These are phyloP conservation scores for Antechinus flavipes DNA, from an alignment of 2,113 vertebrate species.

Conservation along the genomic window DNA sequence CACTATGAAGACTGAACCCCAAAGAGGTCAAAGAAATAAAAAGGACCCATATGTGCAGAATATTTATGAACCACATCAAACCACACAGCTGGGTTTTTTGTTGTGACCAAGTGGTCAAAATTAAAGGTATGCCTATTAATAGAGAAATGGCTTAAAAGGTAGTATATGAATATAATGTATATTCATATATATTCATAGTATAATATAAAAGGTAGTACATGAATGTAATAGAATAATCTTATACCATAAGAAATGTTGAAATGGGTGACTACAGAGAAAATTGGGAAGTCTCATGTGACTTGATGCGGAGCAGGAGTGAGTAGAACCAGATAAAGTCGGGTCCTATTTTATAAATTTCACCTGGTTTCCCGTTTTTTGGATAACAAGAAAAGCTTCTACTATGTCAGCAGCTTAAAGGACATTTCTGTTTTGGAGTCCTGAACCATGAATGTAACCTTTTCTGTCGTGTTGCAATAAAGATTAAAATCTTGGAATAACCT, in stretches of 20 bases:
- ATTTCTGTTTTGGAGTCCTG: too few relatives aligned
- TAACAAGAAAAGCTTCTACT: too few relatives aligned
- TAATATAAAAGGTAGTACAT: neutral
- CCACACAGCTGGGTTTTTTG: neutral
- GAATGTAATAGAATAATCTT: neutral
- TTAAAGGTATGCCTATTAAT: neutral
- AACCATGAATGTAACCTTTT: too few relatives aligned
- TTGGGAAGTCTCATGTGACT: neutral
- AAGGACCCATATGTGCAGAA: neutral
- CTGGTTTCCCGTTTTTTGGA: too few relatives aligned
- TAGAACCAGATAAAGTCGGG: too few relatives aligned
- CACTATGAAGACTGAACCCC: neutral
- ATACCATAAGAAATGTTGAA: neutral
- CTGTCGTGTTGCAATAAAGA: too few relatives aligned
- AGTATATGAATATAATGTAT: too few relatives aligned
- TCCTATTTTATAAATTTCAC: too few relatives aligned
- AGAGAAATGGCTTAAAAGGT: neutral
- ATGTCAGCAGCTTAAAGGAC: too few relatives aligned
- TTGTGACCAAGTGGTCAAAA: neutral
- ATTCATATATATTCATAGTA: too few relatives aligned
- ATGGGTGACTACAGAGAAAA: neutral
- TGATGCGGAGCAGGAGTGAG: neutral
- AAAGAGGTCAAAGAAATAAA: neutral
- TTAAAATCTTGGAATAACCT: too few relatives aligned
- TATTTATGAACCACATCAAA: neutral